Percentiles rank a stretch among this genome's conserved stretches.
Evolutionary conservation across 2,113 vertebrate genomes (phyloP).

Genomic region (Zootoca vivipara): DNA sequence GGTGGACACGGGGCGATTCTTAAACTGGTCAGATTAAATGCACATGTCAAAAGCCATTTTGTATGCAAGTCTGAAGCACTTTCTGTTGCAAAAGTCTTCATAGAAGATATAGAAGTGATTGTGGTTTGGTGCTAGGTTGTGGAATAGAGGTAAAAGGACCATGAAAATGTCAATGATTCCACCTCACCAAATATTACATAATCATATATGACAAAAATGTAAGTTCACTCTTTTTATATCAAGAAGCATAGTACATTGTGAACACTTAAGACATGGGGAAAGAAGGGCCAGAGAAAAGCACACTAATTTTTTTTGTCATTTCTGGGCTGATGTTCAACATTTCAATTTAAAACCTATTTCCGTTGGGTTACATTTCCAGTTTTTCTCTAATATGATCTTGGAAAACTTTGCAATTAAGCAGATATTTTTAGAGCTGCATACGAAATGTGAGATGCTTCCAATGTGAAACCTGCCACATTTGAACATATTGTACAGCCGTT

Average conservation of each 20-base stretch:
- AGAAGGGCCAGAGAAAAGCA: conserved; percentile 57
- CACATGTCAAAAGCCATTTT: conserved; percentile 80
- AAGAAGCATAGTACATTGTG: conserved; percentile 50
- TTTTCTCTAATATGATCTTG: conserved; percentile 65
- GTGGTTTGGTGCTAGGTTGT: conserved; percentile 78
- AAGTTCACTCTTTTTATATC: conserved; percentile 60
- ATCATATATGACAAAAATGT: conserved; percentile 68
- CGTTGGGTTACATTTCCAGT: conserved; percentile 55
- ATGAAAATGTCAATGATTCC: conserved; percentile 60
- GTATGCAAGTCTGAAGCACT: conserved; percentile 73
- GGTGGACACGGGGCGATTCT: conserved; percentile 85
- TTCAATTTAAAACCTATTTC: conserved; percentile 69
- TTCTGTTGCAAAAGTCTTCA: conserved; percentile 67
- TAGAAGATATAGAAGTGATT: conserved; percentile 82
- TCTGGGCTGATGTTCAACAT: conserved; percentile 69
- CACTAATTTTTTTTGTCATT: conserved; percentile 65
- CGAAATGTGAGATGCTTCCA: conserved; percentile 50
- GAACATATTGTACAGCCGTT: conserved; percentile 47
- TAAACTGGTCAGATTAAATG: conserved; percentile 82
- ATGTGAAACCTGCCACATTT: conserved; percentile 47
- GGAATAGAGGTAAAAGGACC: conserved; percentile 58
- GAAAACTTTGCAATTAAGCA: conserved; percentile 6
- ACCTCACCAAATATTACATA: conserved; percentile 60
- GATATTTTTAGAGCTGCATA: conserved; percentile 52
- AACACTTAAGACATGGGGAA: conserved; percentile 63